Evolutionary conservation across 2,113 vertebrate species (phyloP).

Genomic region (Mastomys natalensis): DNA sequence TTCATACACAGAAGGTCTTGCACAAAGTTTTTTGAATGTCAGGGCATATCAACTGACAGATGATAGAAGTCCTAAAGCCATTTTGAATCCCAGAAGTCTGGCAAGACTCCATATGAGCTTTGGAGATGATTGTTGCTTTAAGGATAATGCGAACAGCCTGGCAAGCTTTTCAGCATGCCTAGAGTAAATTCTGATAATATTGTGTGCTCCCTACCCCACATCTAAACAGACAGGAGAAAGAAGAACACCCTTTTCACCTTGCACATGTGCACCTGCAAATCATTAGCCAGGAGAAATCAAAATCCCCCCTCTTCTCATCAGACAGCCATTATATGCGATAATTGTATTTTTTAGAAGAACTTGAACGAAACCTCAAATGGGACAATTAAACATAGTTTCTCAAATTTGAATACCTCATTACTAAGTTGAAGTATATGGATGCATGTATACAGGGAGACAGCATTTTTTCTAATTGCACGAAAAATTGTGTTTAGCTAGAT

Average conservation of each 20-base stretch:
- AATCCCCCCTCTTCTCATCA: conserved; percentile 29
- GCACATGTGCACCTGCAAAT: background rate
- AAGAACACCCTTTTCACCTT: background rate
- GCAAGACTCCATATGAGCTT: conserved; percentile 59
- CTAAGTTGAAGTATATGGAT: conserved; percentile 13
- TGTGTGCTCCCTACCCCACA: conserved; percentile 7
- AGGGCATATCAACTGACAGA: conserved; percentile 70
- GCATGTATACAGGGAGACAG: background rate
- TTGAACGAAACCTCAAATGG: conserved; percentile 23
- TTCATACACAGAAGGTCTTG: conserved; percentile 39
- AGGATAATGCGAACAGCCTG: conserved; percentile 63
- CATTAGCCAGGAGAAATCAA: conserved; percentile 19
- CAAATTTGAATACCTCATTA: conserved; percentile 47
- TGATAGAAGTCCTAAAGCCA: conserved; percentile 69
- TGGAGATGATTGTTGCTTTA: conserved; percentile 69
- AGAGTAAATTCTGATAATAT: conserved; percentile 64
- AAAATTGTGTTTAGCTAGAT: background rate
- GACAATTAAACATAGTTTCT: conserved; percentile 18
- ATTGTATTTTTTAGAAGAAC: background rate
- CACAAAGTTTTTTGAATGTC: conserved; percentile 65
- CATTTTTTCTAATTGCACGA: conserved; percentile 19
- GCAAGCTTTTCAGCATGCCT: conserved; percentile 28
- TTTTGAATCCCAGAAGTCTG: conserved; percentile 74
- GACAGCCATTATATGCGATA: background rate
- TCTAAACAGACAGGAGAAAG: conserved; percentile 43